Evolutionary conservation across 2,888 invertebrate species (phyloP), one percentile per base, ranked within the genome.

Genomic region (Sinelater perroti): DNA sequence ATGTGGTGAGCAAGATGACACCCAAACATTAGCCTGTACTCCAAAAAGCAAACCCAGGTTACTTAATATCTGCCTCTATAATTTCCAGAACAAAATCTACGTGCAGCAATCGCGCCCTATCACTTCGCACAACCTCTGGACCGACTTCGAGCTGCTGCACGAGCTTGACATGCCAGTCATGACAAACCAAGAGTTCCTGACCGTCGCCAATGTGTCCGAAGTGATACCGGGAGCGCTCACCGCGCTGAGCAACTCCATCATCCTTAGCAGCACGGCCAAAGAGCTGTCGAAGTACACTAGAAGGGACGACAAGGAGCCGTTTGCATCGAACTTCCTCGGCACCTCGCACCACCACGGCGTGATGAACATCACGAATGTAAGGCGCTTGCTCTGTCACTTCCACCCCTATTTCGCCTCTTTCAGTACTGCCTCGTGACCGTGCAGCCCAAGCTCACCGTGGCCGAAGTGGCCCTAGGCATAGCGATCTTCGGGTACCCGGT

Each of bases 21-120:
- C n/a, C n/a, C n/a, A n/a, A n/a, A n/a, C n/a, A n/a, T n/a, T n/a
- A n/a, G 24, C 24, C 4, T 24, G 7, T 6, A 6, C 7, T 24
- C 24, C 24, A 24, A 24, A 24, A 24, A 24, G 24, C 7, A 6
- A 24, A 24, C 7, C 24, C 4, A 24, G 7, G 4, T 24, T 24
- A 24, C 24, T 6, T 7, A 6, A 6, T 24, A 6, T 24, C 4
- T 6, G 7, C 7, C 6, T 10, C 13, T n/a, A 3, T 31, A 13
- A 11, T 53, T 73, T 78, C 45, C 70, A 85, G 83, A 78, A 80
- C n/a, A 77, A 79, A 6, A 77, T 89, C 57, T 87, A 82, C 72
- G 72, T 90, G 7, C 77, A 90, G n/a, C 90, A 93, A 85, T 87
- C 89, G 1, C 83, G 93, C 3, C 90, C 91, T 0, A 86, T 93